Percentiles rank a stretch among this genome's conserved stretches.
Conservation (phyloP, 1,140 invertebrate genomes). For the Zaprionus ghesquierei region DNA sequence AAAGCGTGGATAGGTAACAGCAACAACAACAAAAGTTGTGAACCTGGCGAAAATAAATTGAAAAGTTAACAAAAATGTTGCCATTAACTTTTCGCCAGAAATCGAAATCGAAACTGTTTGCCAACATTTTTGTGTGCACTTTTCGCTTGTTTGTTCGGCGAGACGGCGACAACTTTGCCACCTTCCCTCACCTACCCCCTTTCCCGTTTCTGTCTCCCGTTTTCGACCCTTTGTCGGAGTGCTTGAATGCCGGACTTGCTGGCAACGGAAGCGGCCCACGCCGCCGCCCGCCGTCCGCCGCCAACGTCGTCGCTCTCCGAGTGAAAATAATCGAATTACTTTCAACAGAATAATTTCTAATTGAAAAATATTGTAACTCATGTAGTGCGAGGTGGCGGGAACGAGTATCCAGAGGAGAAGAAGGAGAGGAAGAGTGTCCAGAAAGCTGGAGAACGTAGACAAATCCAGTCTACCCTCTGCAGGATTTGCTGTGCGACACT, state of each 20-base stretch:
- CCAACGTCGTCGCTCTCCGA: slow-evolving; percentile 65
- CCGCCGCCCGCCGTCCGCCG: slow-evolving; percentile 38
- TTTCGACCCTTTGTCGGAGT: neutral
- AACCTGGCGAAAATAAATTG: slow-evolving; percentile 55
- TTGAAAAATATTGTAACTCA: slow-evolving; percentile 83
- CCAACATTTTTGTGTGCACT: slow-evolving; percentile 73
- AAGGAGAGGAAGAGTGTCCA: slow-evolving; percentile 3
- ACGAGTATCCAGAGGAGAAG: slow-evolving; percentile 21
- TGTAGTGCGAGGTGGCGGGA: slow-evolving; percentile 45
- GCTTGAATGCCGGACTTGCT: slow-evolving; percentile 13
- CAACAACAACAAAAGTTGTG: slow-evolving; percentile 10
- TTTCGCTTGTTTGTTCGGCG: slow-evolving; percentile 43
- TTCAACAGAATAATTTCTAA: slow-evolving; percentile 83
- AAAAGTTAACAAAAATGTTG: slow-evolving; percentile 69
- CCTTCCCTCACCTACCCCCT: neutral
- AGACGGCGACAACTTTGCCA: slow-evolving; percentile 33
- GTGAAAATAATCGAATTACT: slow-evolving; percentile 83
- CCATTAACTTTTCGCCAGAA: slow-evolving; percentile 64
- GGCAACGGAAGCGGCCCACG: slow-evolving; percentile 49
- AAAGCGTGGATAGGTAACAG: neutral
- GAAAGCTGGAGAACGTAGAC: neutral
- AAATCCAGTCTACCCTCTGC: slow-evolving; percentile 10
- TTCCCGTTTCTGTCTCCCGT: neutral
- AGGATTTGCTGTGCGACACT: neutral
- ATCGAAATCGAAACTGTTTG: slow-evolving; percentile 76